A percentile compares a stretch with the other conserved stretches of the same genome.
Conservation (phyloP, 2,888 invertebrate genomes). For the Agriopis aurantiaria region DNA sequence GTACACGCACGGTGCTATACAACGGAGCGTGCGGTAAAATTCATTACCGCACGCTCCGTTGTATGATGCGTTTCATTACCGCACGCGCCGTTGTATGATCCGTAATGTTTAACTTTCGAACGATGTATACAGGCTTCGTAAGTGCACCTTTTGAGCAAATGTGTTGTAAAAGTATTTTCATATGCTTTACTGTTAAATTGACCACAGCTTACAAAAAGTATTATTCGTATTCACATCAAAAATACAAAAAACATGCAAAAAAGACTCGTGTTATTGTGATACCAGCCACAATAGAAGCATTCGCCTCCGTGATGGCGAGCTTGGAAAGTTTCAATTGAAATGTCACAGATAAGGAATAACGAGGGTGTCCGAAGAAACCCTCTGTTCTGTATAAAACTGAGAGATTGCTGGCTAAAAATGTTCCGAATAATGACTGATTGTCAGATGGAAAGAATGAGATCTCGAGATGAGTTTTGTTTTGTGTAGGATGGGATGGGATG, state of each 20-base stretch:
- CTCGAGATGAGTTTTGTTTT: conserved; percentile 22
- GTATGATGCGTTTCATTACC: too few relatives aligned
- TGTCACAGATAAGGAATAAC: conserved; percentile 62
- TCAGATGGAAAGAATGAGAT: conserved; percentile 25
- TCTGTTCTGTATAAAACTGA: conserved; percentile 32
- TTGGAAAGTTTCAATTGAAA: conserved; percentile 63
- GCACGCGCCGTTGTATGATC: too few relatives aligned
- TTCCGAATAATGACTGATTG: conserved; percentile 41
- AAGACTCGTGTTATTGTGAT: conserved; percentile 14
- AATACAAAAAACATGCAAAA: conserved; percentile 20
- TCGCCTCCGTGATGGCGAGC: conserved; percentile 43
- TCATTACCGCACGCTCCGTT: too few relatives aligned
- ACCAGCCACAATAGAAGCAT: conserved; percentile 28
- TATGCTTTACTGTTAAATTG: too few relatives aligned
- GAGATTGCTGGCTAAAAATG: conserved; percentile 34
- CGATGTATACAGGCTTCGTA: too few relatives aligned
- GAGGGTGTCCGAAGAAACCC: conserved; percentile 37
- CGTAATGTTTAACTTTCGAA: too few relatives aligned
- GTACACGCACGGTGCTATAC: too few relatives aligned
- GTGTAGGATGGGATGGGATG: background rate
- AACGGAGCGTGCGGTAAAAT: too few relatives aligned
- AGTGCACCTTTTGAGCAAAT: too few relatives aligned
- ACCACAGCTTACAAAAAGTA: too few relatives aligned
- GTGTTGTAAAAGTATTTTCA: too few relatives aligned
- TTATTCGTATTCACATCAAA: background rate